Evolutionary conservation across 2,797 vertebrate genomes (phyloP).

Genomic region (Crax fasciolata): DNA sequence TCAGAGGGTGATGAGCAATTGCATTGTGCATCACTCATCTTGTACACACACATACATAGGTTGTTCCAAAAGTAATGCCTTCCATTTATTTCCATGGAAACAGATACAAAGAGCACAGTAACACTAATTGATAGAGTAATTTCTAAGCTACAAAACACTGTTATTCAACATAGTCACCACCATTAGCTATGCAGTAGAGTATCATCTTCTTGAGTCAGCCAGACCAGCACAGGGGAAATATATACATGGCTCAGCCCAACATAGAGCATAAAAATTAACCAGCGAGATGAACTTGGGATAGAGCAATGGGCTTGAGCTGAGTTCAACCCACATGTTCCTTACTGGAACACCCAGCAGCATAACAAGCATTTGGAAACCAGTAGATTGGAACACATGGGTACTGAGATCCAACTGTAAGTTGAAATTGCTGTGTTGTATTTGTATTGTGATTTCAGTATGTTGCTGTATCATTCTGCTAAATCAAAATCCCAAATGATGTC

Average conservation of each 20-base stretch:
- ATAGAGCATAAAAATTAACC: too few relatives aligned
- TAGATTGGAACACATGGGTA: too few relatives aligned
- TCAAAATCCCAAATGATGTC: background rate
- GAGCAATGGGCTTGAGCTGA: background rate
- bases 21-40: background rate
- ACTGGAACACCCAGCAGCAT: too few relatives aligned
- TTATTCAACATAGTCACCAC: too few relatives aligned
- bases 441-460: background rate
- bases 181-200: background rate
- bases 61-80: background rate
- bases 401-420: too few relatives aligned
- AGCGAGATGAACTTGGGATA: background rate
- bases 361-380: too few relatives aligned
- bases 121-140: background rate
- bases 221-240: background rate
- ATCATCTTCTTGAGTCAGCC: background rate
- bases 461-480: background rate
- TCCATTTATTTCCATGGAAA: background rate
- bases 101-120: background rate
- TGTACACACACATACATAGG: background rate
- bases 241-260: background rate
- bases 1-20: background rate
- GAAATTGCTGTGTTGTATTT: background rate
- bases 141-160: background rate
- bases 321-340: background rate